Conservation (phyloP, 2,888 invertebrate species). For the Iselma pallidipennis region DNA sequence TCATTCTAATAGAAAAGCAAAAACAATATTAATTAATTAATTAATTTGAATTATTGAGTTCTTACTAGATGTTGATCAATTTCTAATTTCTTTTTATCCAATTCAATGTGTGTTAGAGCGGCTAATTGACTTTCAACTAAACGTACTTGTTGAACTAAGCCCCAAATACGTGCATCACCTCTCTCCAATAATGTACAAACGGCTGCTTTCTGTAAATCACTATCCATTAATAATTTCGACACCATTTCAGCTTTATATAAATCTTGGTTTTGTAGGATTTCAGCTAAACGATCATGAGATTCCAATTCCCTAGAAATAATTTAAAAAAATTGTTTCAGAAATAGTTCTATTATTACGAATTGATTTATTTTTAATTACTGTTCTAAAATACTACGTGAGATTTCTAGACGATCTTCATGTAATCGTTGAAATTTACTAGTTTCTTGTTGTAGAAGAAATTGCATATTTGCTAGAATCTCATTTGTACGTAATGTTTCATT, state of each 20-base stretch:
- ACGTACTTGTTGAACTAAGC: conserved; percentile 74
- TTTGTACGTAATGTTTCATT: conserved; percentile 65
- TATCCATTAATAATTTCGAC: conserved; percentile 67
- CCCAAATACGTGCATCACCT: conserved; percentile 76
- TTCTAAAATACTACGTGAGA: conserved; percentile 66
- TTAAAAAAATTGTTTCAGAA: neutral
- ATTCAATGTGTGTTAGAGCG: conserved; percentile 71
- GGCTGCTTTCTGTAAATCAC: conserved; percentile 72
- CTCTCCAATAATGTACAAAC: conserved; percentile 72
- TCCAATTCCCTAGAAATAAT: conserved; percentile 60
- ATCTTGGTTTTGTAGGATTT: conserved; percentile 66
- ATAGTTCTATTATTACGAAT: conserved; percentile 19
- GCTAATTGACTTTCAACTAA: conserved; percentile 74
- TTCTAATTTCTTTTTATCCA: conserved; percentile 70
- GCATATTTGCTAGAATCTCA: conserved; percentile 74
- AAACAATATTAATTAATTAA: neutral
- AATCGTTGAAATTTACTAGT: conserved; percentile 66
- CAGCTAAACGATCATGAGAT: conserved; percentile 63
- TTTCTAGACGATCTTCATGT: conserved; percentile 61
- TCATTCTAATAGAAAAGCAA: conserved; percentile 59
- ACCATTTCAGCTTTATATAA: conserved; percentile 64
- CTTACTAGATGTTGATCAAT: conserved; percentile 69
- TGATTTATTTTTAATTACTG: no score
- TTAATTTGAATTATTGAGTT: conserved; percentile 2
- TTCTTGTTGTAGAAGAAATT: conserved; percentile 70